A percentile compares a stretch with the other conserved stretches of the same genome.
Evolutionary conservation across 2,113 vertebrate species (phyloP).

Genomic region (Martes martes): DNA sequence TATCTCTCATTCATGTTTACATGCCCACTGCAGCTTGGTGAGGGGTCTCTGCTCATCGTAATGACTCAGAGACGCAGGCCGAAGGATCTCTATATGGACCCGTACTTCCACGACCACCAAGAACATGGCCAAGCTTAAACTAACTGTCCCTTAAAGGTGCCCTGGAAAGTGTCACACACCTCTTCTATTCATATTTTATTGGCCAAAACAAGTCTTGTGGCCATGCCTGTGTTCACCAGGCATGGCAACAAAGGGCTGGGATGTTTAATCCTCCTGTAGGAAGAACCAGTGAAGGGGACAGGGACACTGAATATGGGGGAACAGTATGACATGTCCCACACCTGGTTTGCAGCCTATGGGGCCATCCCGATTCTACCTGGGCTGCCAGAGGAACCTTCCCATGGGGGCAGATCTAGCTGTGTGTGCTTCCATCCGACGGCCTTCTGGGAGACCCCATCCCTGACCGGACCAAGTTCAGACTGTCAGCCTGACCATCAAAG

Average conservation of each 20-base stretch:
- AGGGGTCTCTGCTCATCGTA: background rate
- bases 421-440: background rate
- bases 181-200: background rate
- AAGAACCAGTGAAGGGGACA: background rate
- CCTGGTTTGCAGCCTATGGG: background rate
- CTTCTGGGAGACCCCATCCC: background rate
- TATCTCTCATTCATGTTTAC: background rate
- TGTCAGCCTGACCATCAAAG: background rate
- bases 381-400: background rate
- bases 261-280: background rate
- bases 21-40: background rate
- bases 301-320: background rate
- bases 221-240: too few species aligned
- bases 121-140: background rate
- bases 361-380: background rate
- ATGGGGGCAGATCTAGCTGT: background rate
- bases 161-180: background rate
- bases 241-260: background rate
- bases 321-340: background rate
- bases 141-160: background rate
- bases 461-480: background rate
- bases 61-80: background rate
- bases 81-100: background rate
- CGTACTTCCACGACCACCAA: background rate
- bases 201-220: background rate